phyloP scores from a whole-genome alignment of 2,113 vertebrate genomes.

The Varanus komodoensis region DNA sequence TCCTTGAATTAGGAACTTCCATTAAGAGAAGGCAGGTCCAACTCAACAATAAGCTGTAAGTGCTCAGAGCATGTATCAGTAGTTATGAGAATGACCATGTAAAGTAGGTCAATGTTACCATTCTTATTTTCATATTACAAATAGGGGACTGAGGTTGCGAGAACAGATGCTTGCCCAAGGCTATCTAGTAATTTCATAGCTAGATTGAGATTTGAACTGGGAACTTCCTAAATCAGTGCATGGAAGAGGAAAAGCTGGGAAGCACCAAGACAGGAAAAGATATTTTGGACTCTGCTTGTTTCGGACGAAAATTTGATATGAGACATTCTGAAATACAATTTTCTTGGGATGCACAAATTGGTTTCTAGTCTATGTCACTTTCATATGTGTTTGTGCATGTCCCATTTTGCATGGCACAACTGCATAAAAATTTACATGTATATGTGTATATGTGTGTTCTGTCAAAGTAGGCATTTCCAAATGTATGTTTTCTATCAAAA shows the following conservation, averaged over 20 bases:
- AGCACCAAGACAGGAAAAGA: background rate
- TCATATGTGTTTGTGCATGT: background rate
- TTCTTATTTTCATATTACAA: background rate
- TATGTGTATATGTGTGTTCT: no score
- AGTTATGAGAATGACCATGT: conserved; percentile 14
- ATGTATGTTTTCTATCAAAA: no score
- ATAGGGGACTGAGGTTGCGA: background rate
- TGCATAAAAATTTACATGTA: no score
- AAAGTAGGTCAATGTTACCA: conserved; percentile 10
- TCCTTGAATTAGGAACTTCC: no score
- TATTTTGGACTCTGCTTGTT: background rate
- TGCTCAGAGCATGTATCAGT: background rate
- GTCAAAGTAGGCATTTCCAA: no score
- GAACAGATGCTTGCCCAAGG: background rate
- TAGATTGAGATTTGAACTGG: background rate
- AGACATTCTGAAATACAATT: background rate
- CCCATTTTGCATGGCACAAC: background rate
- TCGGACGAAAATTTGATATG: background rate
- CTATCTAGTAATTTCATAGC: background rate
- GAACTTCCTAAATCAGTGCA: background rate
- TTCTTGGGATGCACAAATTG: background rate
- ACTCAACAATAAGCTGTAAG: background rate
- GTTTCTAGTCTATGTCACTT: background rate
- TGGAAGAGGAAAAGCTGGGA: background rate
- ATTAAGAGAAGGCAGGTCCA: no score